Conservation (phyloP, 2,797 vertebrate genomes). For the Lutjanus campechanus region DNA sequence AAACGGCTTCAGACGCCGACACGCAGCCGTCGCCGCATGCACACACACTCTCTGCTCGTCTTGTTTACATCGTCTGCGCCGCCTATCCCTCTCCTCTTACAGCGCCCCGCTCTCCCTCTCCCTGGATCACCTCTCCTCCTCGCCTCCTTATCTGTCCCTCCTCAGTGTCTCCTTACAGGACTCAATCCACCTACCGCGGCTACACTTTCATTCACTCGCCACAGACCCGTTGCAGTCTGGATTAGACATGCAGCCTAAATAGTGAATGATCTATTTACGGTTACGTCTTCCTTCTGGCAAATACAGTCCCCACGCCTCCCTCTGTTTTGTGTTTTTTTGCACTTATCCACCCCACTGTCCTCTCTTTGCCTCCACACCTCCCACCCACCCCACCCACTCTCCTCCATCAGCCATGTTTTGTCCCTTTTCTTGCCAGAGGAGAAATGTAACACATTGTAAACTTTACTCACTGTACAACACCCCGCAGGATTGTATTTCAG, state of each 20-base stretch:
- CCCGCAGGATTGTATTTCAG: slow-evolving; percentile 81
- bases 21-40: slow-evolving; percentile 2
- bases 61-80: slow-evolving; percentile 68
- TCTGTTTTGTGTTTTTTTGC: slow-evolving; percentile 31
- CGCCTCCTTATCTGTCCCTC: slow-evolving; percentile 67
- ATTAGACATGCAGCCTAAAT: slow-evolving; percentile 66
- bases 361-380: background rate
- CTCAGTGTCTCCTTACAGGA: slow-evolving; percentile 70
- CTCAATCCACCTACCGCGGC: slow-evolving; percentile 56
- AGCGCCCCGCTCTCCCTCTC: slow-evolving; percentile 34
- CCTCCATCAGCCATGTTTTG: slow-evolving; percentile 49
- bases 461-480: slow-evolving; percentile 80
- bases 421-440: slow-evolving; percentile 63
- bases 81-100: slow-evolving; percentile 67
- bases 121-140: slow-evolving; percentile 63
- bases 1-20: slow-evolving; percentile 28
- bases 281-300: slow-evolving; percentile 39
- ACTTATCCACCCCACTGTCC: background rate
- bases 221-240: slow-evolving; percentile 43
- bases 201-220: slow-evolving; percentile 70
- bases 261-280: slow-evolving; percentile 66
- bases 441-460: slow-evolving; percentile 85
- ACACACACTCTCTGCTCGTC: slow-evolving; percentile 52
- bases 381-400: slow-evolving; percentile 23
- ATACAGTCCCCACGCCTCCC: slow-evolving; percentile 30